Evolutionary conservation across 2,888 invertebrate genomes (phyloP).

Genomic region (Mythimna ferrago): DNA sequence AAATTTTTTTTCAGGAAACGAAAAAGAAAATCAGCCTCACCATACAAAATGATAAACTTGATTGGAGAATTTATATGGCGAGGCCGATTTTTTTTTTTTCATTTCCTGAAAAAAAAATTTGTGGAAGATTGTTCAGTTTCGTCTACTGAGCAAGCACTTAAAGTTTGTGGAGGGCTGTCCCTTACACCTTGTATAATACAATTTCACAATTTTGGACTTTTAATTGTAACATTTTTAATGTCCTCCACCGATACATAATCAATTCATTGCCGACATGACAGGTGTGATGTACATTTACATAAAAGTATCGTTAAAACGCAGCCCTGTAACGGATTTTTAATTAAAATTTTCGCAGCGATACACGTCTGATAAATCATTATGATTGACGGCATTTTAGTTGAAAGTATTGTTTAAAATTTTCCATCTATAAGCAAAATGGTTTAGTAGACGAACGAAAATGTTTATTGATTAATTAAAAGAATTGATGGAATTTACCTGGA

Average conservation of each 20-base stretch:
- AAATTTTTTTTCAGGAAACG: no score
- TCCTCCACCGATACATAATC: conserved; percentile 22
- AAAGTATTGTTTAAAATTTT: conserved; percentile 33
- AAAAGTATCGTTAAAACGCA: conserved; percentile 74
- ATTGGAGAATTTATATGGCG: no score
- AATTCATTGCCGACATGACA: conserved; percentile 54
- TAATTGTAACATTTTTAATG: neutral
- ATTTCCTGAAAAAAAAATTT: no score
- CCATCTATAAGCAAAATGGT: conserved; percentile 7
- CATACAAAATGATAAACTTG: no score
- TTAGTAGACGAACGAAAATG: conserved; percentile 1
- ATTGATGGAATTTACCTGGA: no score
- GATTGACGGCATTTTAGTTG: conserved; percentile 74
- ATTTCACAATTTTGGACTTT: conserved; percentile 14
- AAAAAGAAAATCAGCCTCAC: no score
- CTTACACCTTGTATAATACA: no score
- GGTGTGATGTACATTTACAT: conserved; percentile 72
- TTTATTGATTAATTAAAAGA: neutral
- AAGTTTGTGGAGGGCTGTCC: no score
- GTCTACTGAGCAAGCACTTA: no score
- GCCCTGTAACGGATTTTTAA: conserved; percentile 70
- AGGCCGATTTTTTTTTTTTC: no score
- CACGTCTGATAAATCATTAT: conserved; percentile 68
- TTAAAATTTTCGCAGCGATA: conserved; percentile 71
- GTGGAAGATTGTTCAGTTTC: no score